These are phyloP conservation scores for Conus canariensis DNA, from an alignment of 2,888 invertebrate genomes.

Conservation along the genomic window DNA sequence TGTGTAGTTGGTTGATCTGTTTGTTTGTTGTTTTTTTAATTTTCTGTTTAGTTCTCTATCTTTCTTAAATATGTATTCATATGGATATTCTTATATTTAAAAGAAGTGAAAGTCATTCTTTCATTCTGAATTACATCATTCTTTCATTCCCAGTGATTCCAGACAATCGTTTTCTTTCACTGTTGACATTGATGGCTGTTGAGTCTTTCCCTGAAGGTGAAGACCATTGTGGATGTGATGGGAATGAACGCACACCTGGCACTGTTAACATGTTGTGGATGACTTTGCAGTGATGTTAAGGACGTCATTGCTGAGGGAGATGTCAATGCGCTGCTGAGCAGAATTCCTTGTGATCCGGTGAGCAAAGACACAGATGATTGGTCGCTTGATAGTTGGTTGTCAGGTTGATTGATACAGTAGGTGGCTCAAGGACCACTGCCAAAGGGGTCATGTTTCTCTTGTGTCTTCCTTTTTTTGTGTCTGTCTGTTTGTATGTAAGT, in stretches of 20 bases:
- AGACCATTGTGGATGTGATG: neutral
- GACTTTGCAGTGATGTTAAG: conserved; percentile 23
- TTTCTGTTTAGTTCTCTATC: neutral
- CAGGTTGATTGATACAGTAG: too few relatives aligned
- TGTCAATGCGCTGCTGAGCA: conserved; percentile 52
- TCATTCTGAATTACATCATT: too few relatives aligned
- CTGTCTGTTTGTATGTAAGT: too few relatives aligned
- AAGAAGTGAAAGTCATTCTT: neutral
- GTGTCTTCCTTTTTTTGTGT: too few relatives aligned
- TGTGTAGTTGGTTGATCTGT: too few relatives aligned
- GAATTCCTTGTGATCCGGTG: conserved; percentile 67
- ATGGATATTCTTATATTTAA: too few relatives aligned
- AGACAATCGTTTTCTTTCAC: neutral
- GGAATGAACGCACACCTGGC: too few relatives aligned
- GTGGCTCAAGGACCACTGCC: too few relatives aligned
- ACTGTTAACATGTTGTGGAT: neutral
- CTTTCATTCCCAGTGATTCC: too few relatives aligned
- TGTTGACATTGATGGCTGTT: neutral
- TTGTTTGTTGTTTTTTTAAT: too few relatives aligned
- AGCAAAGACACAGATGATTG: conserved; percentile 44
- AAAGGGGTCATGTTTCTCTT: too few relatives aligned
- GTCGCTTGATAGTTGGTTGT: too few relatives aligned
- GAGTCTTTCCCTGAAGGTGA: neutral
- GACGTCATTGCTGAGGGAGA: conserved; percentile 38
- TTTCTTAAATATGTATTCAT: neutral